Conservation (phyloP, 2,797 vertebrate genomes). For the Platalea minor region DNA sequence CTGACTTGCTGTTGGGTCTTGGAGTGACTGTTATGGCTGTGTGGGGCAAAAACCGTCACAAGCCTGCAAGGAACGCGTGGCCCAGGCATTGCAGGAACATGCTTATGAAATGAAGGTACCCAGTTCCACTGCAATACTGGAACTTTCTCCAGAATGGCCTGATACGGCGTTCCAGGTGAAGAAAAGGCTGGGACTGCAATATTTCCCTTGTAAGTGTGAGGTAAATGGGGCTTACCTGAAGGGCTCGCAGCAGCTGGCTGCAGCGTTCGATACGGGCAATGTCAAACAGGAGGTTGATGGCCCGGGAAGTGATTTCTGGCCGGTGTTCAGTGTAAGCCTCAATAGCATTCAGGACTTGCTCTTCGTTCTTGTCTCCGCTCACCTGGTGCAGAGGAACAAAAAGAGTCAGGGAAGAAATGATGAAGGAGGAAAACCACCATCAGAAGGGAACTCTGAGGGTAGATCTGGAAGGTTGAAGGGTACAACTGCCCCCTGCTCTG, state of each 20-base stretch:
- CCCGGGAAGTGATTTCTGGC: constrained; percentile 91
- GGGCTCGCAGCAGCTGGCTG: constrained; percentile 89
- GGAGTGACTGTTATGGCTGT: not conserved
- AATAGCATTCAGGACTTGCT: constrained; percentile 95
- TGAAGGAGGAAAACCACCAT: not conserved
- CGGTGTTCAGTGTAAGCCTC: constrained; percentile 94
- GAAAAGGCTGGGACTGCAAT: not conserved
- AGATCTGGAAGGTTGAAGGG: not conserved
- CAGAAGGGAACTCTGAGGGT: not conserved
- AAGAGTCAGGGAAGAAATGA: not conserved
- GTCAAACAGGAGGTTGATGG: constrained; percentile 97
- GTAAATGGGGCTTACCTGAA: constrained; percentile 79
- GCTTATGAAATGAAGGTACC: not conserved
- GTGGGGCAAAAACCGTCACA: not conserved
- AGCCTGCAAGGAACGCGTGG: fast-evolving
- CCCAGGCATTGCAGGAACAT: not conserved
- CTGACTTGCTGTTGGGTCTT: not conserved
- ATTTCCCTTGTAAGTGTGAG: not conserved
- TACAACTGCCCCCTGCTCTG: not conserved
- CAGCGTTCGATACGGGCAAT: constrained; percentile 95
- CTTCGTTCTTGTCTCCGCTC: constrained; percentile 94
- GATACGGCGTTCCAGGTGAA: not conserved
- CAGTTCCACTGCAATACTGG: not conserved
- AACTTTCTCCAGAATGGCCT: not conserved
- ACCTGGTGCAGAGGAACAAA: constrained; percentile 74